phyloP scores from a whole-genome alignment of 2,888 invertebrate genomes.

The Ypsolopha scabrella region DNA sequence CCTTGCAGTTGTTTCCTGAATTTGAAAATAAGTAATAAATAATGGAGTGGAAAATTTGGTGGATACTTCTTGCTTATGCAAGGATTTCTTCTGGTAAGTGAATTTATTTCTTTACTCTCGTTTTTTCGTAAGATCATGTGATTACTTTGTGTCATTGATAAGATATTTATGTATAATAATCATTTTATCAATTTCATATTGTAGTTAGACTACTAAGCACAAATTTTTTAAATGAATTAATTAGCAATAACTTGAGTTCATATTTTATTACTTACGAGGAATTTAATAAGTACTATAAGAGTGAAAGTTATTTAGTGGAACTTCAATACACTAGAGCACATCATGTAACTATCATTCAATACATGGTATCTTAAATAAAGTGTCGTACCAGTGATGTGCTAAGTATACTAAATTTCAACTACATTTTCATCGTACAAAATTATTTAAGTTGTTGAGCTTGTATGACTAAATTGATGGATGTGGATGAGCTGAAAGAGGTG shows the following conservation, averaged over 20 bases:
- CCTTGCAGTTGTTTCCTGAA: conserved; percentile 14
- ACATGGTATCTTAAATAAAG: no score
- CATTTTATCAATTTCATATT: background rate
- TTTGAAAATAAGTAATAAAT: conserved; percentile 11
- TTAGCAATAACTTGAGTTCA: background rate
- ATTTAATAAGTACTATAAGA: no score
- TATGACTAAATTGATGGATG: no score
- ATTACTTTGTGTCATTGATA: background rate
- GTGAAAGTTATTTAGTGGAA: no score
- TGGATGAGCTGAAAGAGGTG: no score
- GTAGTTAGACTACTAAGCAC: background rate
- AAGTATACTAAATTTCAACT: no score
- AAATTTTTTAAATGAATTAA: background rate
- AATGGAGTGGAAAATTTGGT: conserved; percentile 39
- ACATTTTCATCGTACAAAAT: no score
- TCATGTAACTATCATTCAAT: no score
- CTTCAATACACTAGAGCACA: no score
- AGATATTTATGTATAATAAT: background rate
- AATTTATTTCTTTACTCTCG: background rate
- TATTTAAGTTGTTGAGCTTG: no score
- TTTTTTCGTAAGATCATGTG: background rate
- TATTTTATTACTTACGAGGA: no score
- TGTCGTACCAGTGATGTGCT: no score
- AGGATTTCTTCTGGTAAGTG: conserved; percentile 41
- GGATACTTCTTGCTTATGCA: conserved; percentile 27